Base-by-base conservation (phyloP, 2,113 vertebrate species). In the Pangasianodon gigas region DNA sequence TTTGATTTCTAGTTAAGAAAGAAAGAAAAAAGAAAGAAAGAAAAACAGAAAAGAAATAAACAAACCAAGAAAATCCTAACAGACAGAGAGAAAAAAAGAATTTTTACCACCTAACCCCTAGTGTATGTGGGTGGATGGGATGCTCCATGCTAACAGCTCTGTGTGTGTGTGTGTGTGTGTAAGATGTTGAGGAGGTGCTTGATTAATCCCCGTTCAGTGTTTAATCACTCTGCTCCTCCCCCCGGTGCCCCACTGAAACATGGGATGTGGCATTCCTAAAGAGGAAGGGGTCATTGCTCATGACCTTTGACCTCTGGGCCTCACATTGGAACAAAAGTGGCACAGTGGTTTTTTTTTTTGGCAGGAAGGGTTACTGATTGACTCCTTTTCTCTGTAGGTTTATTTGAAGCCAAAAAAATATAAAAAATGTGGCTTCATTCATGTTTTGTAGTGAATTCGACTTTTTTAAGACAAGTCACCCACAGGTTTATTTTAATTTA, bases 181-280 rank as follows among this genome's bases (percentile, higher is more conserved):
- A 52, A 86, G 65, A 79, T 44, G 29, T 60, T 79, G 71, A 85
- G 60, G 86, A 87, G 58, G 67, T 87, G 58, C 32, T 82, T 77
- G 77, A 85, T 91, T 90, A 90, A 89, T 87, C 69, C 75, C 52
- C 32, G 75, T 77, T 91, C 92, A 94, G 93, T 94, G 90, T 94
- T 95, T 94, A 93, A 94, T 95, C 93, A 91, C 91, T 93, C 84
- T 92, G 92, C 94, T 93, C 94, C 90, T 91, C 91, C 91, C 88
- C 90, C 71, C 92, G 92, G 48, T 93, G 92, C 92, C 92, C 90
- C 92, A 91, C 88, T 92, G 92, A 90, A 93, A 94, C 93, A 95
- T 94, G 93, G 91, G 94, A 94, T 93, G 92, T 91, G 94, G 91
- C 92, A 74, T 95, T 94, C 93, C 87, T 94, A 95, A 95, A 94